Evolutionary conservation across 2,888 invertebrate genomes (phyloP), one percentile per base, ranked within the genome.

Genomic region (Caenorhabditis afra): DNA sequence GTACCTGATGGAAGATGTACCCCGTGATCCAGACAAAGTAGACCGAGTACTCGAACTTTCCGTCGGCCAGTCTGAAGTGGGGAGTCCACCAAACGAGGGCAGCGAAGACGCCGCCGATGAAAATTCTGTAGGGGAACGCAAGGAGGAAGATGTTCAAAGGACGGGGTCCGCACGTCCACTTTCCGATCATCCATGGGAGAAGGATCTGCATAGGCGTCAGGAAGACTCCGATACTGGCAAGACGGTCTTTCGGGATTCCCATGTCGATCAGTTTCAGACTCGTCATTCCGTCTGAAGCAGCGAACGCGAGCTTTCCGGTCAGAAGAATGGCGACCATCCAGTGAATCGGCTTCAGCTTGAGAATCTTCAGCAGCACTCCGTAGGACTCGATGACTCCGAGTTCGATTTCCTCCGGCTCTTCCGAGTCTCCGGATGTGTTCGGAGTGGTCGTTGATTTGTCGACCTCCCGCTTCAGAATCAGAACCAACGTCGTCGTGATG

Each of bases 221-320:
- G 14, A 97, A 97, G 44, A 99, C 94, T 0, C 95, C 96, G 89
- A 99, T 92, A 67, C 98, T 91, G 0, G 97, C 98, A 70, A 99
- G 92, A 87, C 95, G 94, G 91, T 98, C 98, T 89, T 96, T 95
- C 0, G 97, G 96, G 58, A 99, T 95, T 14, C 99, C 99, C 29
- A 95, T 95, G 91, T 97, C 98, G 0, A 98, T 95, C 58, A 99
- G 92, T 91, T 99, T 99, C 78, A 99, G 92, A 1, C 95, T 94
- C 20, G 97, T 95, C 0, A 98, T 95, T 22, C 95, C 94, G 92
- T 99, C 99, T 78, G 95, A 94, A 0, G 97, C 96, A 45, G 96
- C 94, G 92, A 98, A 99, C 3, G 96, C 96, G 84, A 97, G 93
- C 95, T 97, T 97, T 50, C 94, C 94, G 7, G 97, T 98, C 65